These are phyloP conservation scores for Chamaetylas fuelleborni DNA, from an alignment of 2,113 vertebrate species.

Conservation along the genomic window DNA sequence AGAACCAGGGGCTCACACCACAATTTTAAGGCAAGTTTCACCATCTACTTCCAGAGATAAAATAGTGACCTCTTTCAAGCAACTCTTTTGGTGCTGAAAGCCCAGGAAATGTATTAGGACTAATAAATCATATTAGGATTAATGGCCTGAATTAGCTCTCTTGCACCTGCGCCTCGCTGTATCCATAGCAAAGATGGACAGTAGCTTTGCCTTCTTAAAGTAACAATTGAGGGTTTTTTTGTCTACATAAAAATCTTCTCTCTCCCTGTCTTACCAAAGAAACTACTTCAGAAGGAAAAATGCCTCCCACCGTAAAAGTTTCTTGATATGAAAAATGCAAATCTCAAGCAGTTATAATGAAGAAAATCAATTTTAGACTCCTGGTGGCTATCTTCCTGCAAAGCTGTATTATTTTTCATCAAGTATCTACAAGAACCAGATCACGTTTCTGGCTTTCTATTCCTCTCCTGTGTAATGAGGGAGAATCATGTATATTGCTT, in stretches of 20 bases:
- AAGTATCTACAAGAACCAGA: conserved; percentile 20
- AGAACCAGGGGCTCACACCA: not conserved
- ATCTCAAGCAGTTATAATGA: conserved; percentile 24
- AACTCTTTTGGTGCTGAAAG: not conserved
- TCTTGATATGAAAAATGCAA: conserved; percentile 21
- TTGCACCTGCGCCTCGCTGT: not conserved
- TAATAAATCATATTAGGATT: not conserved
- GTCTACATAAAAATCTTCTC: not conserved
- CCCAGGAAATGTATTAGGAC: not conserved
- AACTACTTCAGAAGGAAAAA: not conserved
- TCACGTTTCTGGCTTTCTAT: conserved; percentile 14
- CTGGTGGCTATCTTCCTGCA: conserved; percentile 15
- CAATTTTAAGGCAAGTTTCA: not conserved
- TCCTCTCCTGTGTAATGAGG: conserved; percentile 41
- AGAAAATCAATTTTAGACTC: conserved; percentile 28
- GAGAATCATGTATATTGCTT: conserved; percentile 27
- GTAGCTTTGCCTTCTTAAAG: not conserved
- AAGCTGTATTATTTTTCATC: conserved; percentile 55
- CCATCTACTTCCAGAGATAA: not conserved
- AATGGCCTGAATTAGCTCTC: not conserved
- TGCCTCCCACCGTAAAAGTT: not conserved
- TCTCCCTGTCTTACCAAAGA: not conserved
- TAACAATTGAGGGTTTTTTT: not conserved
- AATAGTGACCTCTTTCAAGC: not conserved
- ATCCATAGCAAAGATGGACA: not conserved